Evolutionary conservation across 2,797 vertebrate species (phyloP).

Genomic region (Pseudomugil tenellus): DNA sequence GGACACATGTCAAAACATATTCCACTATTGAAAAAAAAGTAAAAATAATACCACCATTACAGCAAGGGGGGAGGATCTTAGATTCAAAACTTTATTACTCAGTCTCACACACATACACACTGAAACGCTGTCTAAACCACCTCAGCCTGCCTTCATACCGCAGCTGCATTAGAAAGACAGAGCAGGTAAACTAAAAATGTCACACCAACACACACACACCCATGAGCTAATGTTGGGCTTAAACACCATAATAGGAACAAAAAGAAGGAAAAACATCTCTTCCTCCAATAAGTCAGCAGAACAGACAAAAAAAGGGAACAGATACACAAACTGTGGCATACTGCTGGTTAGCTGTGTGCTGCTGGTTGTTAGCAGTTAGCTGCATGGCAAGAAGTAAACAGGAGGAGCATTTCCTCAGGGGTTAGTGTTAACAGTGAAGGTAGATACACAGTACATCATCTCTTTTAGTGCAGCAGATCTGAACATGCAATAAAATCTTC

Average conservation of each 20-base stretch:
- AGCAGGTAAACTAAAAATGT: slow-evolving; percentile 46
- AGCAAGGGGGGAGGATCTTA: not conserved
- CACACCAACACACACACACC: slow-evolving; percentile 26
- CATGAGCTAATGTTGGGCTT: slow-evolving; percentile 52
- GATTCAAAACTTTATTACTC: slow-evolving; percentile 15
- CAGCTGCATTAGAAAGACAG: slow-evolving; percentile 44
- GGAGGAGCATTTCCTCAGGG: slow-evolving; percentile 54
- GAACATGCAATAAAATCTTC: slow-evolving; percentile 1
- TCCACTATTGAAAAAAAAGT: slow-evolving; percentile 4
- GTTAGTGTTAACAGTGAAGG: slow-evolving; percentile 68
- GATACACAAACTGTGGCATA: slow-evolving; percentile 18
- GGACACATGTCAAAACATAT: slow-evolving; percentile 36
- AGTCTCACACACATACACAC: slow-evolving; percentile 5
- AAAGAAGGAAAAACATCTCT: slow-evolving; percentile 8
- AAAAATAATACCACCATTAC: not conserved
- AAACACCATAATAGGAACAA: slow-evolving; percentile 34
- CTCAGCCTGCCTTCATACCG: slow-evolving; percentile 33
- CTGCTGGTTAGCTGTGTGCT: slow-evolving; percentile 52
- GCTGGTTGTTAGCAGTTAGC: slow-evolving; percentile 59
- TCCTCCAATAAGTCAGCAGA: slow-evolving; percentile 22
- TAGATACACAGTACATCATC: slow-evolving; percentile 65
- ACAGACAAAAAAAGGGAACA: slow-evolving; percentile 16
- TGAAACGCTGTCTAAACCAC: slow-evolving; percentile 46
- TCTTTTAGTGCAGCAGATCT: not conserved
- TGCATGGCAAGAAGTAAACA: slow-evolving; percentile 57